Conservation (phyloP, 2,113 vertebrate species). For the Emberiza fucata region DNA sequence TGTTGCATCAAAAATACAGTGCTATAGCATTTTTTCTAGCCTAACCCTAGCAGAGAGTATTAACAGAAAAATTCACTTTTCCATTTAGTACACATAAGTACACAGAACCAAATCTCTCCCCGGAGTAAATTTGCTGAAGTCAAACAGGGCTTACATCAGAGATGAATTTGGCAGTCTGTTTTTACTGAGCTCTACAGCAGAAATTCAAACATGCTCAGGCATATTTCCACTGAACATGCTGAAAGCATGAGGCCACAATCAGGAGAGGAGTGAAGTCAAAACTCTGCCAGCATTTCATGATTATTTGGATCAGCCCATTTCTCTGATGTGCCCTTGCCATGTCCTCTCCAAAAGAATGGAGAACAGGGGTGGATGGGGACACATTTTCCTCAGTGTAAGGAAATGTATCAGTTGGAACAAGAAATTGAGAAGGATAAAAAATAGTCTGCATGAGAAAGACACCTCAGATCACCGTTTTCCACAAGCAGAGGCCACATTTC, state of each 20-base stretch:
- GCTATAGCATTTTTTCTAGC: not conserved
- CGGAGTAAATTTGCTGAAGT: slow-evolving; percentile 15
- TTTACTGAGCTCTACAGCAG: slow-evolving; percentile 8
- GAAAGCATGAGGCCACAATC: not conserved
- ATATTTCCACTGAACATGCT: not conserved
- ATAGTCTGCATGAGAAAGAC: not conserved
- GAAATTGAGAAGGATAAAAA: not conserved
- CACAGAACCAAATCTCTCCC: slow-evolving; percentile 1
- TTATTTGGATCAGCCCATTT: not conserved
- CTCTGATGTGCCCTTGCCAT: not conserved
- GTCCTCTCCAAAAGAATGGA: not conserved
- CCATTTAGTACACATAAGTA: slow-evolving; percentile 3
- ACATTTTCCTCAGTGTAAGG: not conserved
- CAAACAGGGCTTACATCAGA: slow-evolving; percentile 3
- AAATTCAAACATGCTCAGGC: slow-evolving; percentile 4
- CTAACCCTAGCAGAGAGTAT: not conserved
- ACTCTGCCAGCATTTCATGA: not conserved
- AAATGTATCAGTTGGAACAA: not conserved
- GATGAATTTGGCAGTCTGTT: slow-evolving; percentile 2
- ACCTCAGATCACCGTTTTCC: not conserved
- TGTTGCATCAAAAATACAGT: not conserved
- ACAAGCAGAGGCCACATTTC: not conserved
- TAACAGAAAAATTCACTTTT: slow-evolving; percentile 27
- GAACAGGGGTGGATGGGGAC: not conserved
- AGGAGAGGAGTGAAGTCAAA: not conserved